Conservation (phyloP, 2,113 vertebrate species). For the Cricetomys ansorgei region DNA sequence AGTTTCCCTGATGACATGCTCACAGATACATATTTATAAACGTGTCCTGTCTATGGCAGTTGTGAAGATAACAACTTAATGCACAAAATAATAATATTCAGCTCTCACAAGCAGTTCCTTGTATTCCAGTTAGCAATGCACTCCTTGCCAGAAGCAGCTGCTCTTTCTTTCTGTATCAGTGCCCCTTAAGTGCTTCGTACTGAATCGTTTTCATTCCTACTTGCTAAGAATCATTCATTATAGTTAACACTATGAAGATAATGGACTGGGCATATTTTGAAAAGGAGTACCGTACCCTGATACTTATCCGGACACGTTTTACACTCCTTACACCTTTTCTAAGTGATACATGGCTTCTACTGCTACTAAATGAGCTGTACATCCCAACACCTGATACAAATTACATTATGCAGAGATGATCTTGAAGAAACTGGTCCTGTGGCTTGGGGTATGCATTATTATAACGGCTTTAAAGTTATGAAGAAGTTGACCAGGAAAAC, state of each 20-base stretch:
- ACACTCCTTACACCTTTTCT: background rate
- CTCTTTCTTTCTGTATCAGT: background rate
- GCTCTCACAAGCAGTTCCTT: constrained; percentile 2
- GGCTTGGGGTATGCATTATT: background rate
- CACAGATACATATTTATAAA: constrained; percentile 63
- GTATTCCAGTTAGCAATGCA: background rate
- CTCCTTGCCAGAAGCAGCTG: constrained; percentile 21
- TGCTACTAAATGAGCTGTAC: background rate
- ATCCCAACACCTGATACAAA: background rate
- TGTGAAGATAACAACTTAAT: constrained; percentile 47
- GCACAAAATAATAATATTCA: constrained; percentile 24
- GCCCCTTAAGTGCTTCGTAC: background rate
- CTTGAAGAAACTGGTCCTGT: background rate
- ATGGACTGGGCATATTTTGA: background rate
- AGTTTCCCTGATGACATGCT: constrained; percentile 44
- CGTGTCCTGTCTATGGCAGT: constrained; percentile 44
- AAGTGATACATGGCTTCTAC: background rate
- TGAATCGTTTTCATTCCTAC: background rate
- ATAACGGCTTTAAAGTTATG: constrained; percentile 5
- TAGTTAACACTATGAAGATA: background rate
- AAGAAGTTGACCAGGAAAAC: background rate
- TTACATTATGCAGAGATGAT: background rate
- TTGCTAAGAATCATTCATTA: background rate
- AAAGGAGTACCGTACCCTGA: background rate
- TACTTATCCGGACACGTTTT: background rate